Percentiles rank a stretch among this genome's conserved stretches.
These are phyloP conservation scores for Zoanthus gigantus DNA, from an alignment of 92 coral and sea anemone species.

Conservation along the genomic window DNA sequence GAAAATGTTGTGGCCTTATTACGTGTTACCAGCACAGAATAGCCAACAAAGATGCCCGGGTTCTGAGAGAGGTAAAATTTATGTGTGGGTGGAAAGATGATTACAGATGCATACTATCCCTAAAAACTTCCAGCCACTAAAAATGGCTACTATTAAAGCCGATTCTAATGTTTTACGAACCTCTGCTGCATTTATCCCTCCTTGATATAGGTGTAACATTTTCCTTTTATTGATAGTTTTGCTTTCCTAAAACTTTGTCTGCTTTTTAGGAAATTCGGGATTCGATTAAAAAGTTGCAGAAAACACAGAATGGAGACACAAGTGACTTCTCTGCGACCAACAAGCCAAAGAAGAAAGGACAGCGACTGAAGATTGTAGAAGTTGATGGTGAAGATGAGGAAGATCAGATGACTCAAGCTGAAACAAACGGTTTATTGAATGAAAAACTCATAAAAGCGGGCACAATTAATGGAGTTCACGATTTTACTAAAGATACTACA, in stretches of 20 bases:
- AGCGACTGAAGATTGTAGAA: constrained; percentile 87
- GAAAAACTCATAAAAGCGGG: background rate
- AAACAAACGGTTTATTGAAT: constrained; percentile 4
- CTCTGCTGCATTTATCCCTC: too few species aligned
- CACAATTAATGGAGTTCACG: background rate
- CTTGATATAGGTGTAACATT: too few species aligned
- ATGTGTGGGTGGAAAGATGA: too few species aligned
- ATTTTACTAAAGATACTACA: background rate
- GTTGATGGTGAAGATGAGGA: constrained; percentile 70
- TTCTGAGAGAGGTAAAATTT: too few species aligned
- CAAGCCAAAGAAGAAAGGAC: constrained; percentile 74
- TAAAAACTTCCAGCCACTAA: too few species aligned
- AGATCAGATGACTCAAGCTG: background rate
- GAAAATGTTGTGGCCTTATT: too few species aligned
- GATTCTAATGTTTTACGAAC: too few species aligned
- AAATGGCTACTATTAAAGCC: too few species aligned
- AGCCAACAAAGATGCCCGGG: too few species aligned
- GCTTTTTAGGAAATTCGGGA: constrained; percentile 65
- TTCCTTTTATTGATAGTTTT: too few species aligned
- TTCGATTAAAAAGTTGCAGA: constrained; percentile 55
- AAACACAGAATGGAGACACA: constrained; percentile 39
- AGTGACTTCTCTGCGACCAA: background rate
- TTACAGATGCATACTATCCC: too few species aligned
- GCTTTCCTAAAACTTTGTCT: background rate
- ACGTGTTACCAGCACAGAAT: too few species aligned